A percentile compares a stretch with the other conserved stretches of the same genome.
Evolutionary conservation across 2,113 vertebrate species (phyloP).

Genomic region (Zapornia atra): DNA sequence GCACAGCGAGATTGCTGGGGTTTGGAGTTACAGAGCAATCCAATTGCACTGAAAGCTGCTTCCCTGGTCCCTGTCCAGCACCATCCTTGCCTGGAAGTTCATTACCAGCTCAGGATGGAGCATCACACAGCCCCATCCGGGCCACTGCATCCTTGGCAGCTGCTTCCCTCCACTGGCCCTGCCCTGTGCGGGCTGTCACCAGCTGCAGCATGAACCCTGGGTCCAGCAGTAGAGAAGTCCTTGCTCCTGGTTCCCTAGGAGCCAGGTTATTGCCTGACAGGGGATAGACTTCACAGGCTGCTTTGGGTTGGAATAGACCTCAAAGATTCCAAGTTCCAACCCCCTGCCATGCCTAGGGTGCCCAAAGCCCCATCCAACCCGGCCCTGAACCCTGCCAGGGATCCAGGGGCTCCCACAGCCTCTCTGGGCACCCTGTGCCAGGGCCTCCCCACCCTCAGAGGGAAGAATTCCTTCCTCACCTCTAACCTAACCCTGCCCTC

Average conservation of each 20-base stretch:
- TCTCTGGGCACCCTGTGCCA: too few species aligned
- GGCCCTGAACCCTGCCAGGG: too few species aligned
- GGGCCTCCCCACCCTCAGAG: too few species aligned
- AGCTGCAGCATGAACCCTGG: fast-evolving
- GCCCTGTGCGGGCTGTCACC: not conserved
- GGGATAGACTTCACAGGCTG: fast-evolving
- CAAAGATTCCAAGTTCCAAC: too few species aligned
- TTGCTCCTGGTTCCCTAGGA: not conserved
- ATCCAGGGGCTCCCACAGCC: too few species aligned
- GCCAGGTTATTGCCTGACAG: fast-evolving
- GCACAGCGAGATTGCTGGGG: not conserved
- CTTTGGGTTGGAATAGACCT: too few species aligned
- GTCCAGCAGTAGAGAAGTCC: not conserved
- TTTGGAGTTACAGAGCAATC: not conserved
- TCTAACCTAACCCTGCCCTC: too few species aligned
- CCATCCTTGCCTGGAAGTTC: not conserved
- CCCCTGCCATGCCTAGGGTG: too few species aligned
- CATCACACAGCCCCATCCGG: fast-evolving
- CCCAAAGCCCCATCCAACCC: too few species aligned
- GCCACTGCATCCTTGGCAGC: fast-evolving
- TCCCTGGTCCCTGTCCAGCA: not conserved
- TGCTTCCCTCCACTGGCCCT: not conserved
- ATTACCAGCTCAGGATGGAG: not conserved
- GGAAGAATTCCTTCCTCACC: too few species aligned
- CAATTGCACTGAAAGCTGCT: not conserved